Conservation (phyloP, 2,888 invertebrate genomes). For the Torymus auratus region DNA sequence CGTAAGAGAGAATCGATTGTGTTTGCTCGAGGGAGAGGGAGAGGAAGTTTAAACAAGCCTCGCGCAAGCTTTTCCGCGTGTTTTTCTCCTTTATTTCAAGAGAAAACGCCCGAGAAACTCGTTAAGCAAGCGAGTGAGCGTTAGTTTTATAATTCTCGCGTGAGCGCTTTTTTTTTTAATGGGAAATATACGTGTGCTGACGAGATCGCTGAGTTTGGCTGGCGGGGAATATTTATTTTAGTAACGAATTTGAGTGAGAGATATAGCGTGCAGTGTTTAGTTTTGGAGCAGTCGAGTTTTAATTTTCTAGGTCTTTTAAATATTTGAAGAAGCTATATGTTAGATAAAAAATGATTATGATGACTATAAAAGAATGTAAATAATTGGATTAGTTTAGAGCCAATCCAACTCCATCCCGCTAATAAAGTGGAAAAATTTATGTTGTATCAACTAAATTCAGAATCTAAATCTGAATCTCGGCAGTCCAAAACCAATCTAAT, state of each 20-base stretch:
- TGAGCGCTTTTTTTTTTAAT: not conserved
- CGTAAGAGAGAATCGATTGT: constrained; percentile 40
- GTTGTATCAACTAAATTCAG: no score
- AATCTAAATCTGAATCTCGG: no score
- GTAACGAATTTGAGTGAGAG: not conserved
- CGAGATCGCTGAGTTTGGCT: not conserved
- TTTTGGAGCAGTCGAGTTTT: not conserved
- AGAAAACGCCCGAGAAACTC: not conserved
- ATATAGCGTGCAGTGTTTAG: not conserved
- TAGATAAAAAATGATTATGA: not conserved
- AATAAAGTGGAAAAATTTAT: no score
- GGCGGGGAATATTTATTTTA: constrained; percentile 10
- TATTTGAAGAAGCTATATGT: constrained; percentile 2
- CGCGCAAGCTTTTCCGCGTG: not conserved
- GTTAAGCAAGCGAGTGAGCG: not conserved
- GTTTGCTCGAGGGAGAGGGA: not conserved
- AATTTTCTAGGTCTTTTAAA: constrained; percentile 7
- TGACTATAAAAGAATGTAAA: not conserved
- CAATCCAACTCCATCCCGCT: not conserved
- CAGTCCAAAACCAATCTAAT: no score
- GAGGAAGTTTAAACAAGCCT: constrained; percentile 27
- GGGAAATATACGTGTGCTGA: constrained; percentile 5
- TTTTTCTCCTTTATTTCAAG: constrained; percentile 9
- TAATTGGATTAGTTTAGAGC: not conserved
- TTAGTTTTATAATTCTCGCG: not conserved